Evolutionary conservation across 2,888 invertebrate species (phyloP).

Genomic region (Orthosia gracilis): DNA sequence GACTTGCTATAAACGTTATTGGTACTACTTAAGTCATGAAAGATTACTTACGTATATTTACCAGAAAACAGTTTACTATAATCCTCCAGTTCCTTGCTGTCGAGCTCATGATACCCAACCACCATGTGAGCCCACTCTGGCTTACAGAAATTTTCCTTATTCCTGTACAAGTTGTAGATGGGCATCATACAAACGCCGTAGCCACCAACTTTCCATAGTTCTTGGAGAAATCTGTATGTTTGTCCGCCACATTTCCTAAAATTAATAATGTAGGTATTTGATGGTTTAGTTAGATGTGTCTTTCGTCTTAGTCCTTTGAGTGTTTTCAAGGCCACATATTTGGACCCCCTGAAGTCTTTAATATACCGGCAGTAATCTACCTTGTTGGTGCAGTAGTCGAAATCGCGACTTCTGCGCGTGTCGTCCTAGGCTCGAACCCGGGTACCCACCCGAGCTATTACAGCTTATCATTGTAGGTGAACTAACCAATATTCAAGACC

Average conservation of each 20-base stretch:
- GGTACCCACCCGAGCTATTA: no score
- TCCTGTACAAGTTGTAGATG: slow-evolving; percentile 73
- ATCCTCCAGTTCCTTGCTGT: slow-evolving; percentile 73
- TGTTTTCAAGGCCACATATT: no score
- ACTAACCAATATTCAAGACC: no score
- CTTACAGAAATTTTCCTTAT: slow-evolving; percentile 46
- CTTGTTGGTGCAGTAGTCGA: no score
- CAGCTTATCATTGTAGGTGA: no score
- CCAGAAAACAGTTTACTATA: slow-evolving; percentile 72
- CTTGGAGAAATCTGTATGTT: slow-evolving; percentile 91
- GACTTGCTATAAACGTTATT: not conserved
- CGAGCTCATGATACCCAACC: slow-evolving; percentile 78
- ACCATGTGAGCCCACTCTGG: slow-evolving; percentile 77
- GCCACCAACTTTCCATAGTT: slow-evolving; percentile 91
- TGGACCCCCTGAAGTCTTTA: no score
- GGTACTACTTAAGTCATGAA: not conserved
- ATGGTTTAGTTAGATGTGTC: not conserved
- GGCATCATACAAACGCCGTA: slow-evolving; percentile 78
- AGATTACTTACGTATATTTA: slow-evolving; percentile 76
- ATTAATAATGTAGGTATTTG: slow-evolving; percentile 35
- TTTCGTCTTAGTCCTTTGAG: no score
- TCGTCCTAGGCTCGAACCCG: no score
- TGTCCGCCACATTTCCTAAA: slow-evolving; percentile 92
- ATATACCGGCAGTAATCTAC: no score
- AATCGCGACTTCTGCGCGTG: no score